Evolutionary conservation across 1,140 invertebrate genomes (phyloP), one percentile per base, ranked within the genome.

Genomic region (Homarus americanus): DNA sequence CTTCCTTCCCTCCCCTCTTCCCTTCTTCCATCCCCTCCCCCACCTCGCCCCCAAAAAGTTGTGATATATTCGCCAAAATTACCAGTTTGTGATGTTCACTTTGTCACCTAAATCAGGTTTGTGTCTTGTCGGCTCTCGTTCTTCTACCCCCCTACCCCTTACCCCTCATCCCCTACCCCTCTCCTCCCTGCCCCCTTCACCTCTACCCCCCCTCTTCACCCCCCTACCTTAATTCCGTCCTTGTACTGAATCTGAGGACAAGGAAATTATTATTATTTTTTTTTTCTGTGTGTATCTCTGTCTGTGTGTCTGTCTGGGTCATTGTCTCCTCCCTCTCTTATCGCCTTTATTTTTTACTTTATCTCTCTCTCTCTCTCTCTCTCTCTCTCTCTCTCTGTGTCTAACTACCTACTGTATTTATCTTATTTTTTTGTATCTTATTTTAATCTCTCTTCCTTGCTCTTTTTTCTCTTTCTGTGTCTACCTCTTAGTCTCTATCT

Each of bases 61-160:
- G 44, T 80, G 78, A 80, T 80, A n/a, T n/a, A 80, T 32, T 80
- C 41, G 17, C 78, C 41, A n/a, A 80, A 80, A 80, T 80, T 80
- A 80, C 36, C 49, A 53, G 44, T 24, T 80, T 24, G 78, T 53
- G 78, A 41, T 32, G 78, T 12, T 80, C 78, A 32, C 78, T 80
- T 80, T 80, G 78, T 80, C 78, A 80, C 78, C 78, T 80, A 80
- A 53, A 80, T 80, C 78, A 80, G 41, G 41, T 40, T 80, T 53
- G 49, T 80, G 78, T 41, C 28, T 4, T 53, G n/a, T 28, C n/a
- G 75, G 38, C 40, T 78, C 66, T 12, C 20, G 4, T 72, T 72
- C 66, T 72, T 9, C 32, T 34, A 9, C 66, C 32, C 4, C 24
- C 66, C 32, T 72, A n/a, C n/a, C n/a, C n/a, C n/a, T n/a, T n/a